Percentiles rank a stretch among this genome's conserved stretches.
phyloP scores from a whole-genome alignment of 2,888 invertebrate genomes.

The Limulus polyphemus region DNA sequence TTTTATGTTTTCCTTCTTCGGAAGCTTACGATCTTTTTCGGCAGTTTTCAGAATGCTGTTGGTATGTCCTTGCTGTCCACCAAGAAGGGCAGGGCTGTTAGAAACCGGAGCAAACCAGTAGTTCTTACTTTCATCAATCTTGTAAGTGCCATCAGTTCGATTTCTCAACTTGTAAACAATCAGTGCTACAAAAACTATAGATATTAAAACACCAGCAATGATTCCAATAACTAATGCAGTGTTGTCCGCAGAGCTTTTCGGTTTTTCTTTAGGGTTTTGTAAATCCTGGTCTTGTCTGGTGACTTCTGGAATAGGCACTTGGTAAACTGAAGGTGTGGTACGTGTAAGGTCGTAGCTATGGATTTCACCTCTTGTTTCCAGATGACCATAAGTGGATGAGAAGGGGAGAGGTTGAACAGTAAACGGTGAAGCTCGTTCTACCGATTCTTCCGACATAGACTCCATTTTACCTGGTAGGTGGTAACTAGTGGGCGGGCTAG shows the following conservation, averaged over 20 bases:
- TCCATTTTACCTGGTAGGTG: too few relatives aligned
- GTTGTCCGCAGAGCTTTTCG: conserved; percentile 19
- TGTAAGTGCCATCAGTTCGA: conserved; percentile 36
- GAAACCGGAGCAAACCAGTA: conserved; percentile 26
- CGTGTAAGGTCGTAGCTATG: background rate
- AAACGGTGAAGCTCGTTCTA: conserved; percentile 1
- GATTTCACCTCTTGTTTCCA: too few relatives aligned
- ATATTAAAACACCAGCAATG: conserved; percentile 78
- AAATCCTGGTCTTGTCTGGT: conserved; percentile 12
- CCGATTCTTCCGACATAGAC: too few relatives aligned
- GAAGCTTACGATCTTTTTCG: conserved; percentile 12
- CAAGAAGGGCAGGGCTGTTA: conserved; percentile 12
- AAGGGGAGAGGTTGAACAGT: background rate
- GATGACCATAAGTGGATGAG: too few relatives aligned
- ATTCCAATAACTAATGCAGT: conserved; percentile 50
- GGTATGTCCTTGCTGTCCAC: conserved; percentile 8
- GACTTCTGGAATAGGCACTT: conserved; percentile 18
- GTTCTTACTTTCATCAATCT: conserved; percentile 39
- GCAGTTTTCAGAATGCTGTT: conserved; percentile 9
- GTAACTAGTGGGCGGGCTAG: background rate
- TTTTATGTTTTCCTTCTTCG: conserved; percentile 22
- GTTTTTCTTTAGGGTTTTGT: conserved; percentile 14
- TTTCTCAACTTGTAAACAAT: conserved; percentile 31
- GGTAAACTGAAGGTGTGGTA: conserved; percentile 11
- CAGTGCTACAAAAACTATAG: conserved; percentile 42